Base-by-base conservation (phyloP, 2,797 vertebrate species). In the Labeo calbasu region DNA sequence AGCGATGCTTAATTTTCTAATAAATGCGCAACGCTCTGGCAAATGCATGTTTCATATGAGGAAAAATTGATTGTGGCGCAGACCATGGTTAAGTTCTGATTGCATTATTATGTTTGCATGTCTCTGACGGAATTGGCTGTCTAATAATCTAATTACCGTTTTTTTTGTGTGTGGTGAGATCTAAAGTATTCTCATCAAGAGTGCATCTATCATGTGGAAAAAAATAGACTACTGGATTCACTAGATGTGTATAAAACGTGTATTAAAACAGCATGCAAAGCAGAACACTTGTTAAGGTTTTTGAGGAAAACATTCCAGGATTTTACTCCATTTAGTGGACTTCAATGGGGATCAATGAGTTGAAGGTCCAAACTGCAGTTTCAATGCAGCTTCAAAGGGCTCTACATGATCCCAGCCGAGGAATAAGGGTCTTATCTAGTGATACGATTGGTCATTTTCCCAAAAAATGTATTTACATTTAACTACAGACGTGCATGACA, bases 1-100 rank as follows among this genome's bases (percentile, higher is more conserved):
- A 68, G 73, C 40, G 5, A 21, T 77, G 80, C 40, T 77, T 93
- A 92, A 92, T 77, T 48, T 84, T 50, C 65, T 13, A 77, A 70
- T 77, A 84, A 83, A 69, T 50, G 25, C 3, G 32, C 48, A 51
- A 70, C 65, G 28, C 40, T 46, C 63, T 70, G 9, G 51, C 73
- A 70, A 84, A 76, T 50, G 48, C 72, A 69, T 77, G 82, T 84
- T 84, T 77, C 53, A 50, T 70, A 36, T 61, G 13, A 61, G 50
- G 12, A 51, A 69, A 83, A 70, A 84, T 78, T 61, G 51, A 69
- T 69, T 77, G 50, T 23, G 40, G 23, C 19, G 9, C 61, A 55
- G 61, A 55, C 51, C n/a, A 77, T 70, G 73, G 70, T 84, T 19
- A 77, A 50, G 25, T 77, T 77, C 28, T 76, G 28, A 76, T 82